Evolutionary conservation across 1,140 invertebrate genomes (phyloP), one percentile per base, ranked within the genome.

Genomic region (Diabrotica virgifera): DNA sequence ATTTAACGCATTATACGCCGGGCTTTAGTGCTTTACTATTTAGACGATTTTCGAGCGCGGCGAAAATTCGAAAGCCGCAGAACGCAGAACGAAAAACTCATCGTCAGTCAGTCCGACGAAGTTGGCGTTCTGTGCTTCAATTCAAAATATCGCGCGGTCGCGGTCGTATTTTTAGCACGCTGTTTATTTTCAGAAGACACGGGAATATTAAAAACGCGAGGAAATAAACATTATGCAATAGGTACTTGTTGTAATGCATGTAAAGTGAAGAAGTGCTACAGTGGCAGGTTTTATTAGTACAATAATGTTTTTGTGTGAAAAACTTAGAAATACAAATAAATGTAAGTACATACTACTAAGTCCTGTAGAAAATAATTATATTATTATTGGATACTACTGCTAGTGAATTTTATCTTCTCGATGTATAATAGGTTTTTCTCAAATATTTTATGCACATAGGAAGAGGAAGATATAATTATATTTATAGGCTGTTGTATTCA

Each of bases 221-320:
- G 40, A 46, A 46, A n/a, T 46, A 46, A 46, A 46, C n/a, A 46
- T 46, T 46, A 46, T 46, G 40, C 40, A 46, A 46, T n/a, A n/a
- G n/a, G 3, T 46, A 46, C 24, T 24, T 24, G 24, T 24, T 24
- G 24, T 24, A 24, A 24, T 24, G 4, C 24, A 24, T 24, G 24
- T 24, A 24, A 24, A n/a, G 40, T 46, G 40, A n/a, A 46, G n/a
- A 46, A 46, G 40, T 46, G 40, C 40, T 24, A 24, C 24, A 24
- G 24, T 24, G 24, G 24, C 24, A 24, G 24, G 24, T 24, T 24
- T 24, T 24, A 24, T 24, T 24, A 24, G 24, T 24, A 24, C 24
- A 24, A 1, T 24, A 24, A 24, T 24, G 4, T 24, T 24, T 24
- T 24, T 24, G 24, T 24, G 24, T 24, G 4, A 24, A 24, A 24